Evolutionary conservation across 2,797 vertebrate genomes (phyloP), one percentile per base, ranked within the genome.

Genomic region (Alca torda): DNA sequence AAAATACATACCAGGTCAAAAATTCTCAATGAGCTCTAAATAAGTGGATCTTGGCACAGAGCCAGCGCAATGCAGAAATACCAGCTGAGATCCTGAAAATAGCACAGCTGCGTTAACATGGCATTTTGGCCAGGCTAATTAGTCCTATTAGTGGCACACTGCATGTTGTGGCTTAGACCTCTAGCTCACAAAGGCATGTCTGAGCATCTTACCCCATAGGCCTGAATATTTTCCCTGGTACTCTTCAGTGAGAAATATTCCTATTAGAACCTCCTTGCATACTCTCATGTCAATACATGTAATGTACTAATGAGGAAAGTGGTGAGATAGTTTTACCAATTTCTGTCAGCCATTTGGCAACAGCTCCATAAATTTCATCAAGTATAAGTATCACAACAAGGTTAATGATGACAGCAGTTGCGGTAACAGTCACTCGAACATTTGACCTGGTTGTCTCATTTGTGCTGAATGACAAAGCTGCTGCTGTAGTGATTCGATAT

Each of bases 351-450:
- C 99, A 99, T 73, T 98, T 99, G 72, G 99, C 99, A 65, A 99
- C 99, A 0, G 98, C 98, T 15, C 99, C 99, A 0, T 99, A 99
- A 90, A 99, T 99, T 97, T 99, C 99, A 43, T 99, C 99, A 87
- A 99, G 96, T 95, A 99, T 98, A 87, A 99, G 98, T 83, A 99
- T 99, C 48, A 99, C 98, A 78, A 99, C 96, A 31, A 99, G 99
- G 98, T 99, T 99, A 93, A 99, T 99, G 98, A 99, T 98, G 97
- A 99, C 99, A 2, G 99, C 99, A 0, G 99, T 99, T 28, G 99
- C 99, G 3, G 99, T 99, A 93, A 99, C 99, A 0, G 99, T 99
- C 95, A 99, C 98, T 57, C 99, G 99, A 53, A 99, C 98, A 1
- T 99, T 99, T 88, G 98, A 98, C 95, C 98, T 99, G 65, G 98